Percentiles rank a stretch among this genome's conserved stretches.
phyloP scores from a whole-genome alignment of 2,888 invertebrate genomes.

The Protodeltote pygarga region DNA sequence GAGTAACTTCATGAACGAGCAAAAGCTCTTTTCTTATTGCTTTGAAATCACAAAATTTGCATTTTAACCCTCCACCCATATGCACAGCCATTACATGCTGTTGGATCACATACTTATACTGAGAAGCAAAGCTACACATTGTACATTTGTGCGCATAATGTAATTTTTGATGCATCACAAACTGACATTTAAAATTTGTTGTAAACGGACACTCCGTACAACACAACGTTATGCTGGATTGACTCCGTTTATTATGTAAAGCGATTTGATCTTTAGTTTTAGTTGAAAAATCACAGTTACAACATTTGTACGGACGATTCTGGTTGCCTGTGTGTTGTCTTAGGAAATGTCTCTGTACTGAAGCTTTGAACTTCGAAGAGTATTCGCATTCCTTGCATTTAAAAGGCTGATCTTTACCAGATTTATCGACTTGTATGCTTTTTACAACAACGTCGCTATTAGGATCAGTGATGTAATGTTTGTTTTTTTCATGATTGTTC shows the following conservation, averaged over 20 bases:
- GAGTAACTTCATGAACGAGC: constrained; percentile 64
- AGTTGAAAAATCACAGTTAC: constrained; percentile 72
- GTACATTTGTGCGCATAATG: constrained; percentile 68
- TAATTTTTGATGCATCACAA: constrained; percentile 64
- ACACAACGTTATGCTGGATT: constrained; percentile 41
- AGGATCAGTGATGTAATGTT: constrained; percentile 62
- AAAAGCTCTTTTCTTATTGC: constrained; percentile 63
- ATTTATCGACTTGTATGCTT: constrained; percentile 66
- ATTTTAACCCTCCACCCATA: constrained; percentile 65
- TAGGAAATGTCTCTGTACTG: constrained; percentile 73
- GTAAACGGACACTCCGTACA: constrained; percentile 62
- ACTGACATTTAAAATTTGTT: constrained; percentile 67
- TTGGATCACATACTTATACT: constrained; percentile 67
- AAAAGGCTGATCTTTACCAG: constrained; percentile 61
- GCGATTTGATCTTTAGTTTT: constrained; percentile 76
- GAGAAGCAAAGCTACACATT: constrained; percentile 62
- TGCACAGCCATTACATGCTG: constrained; percentile 64
- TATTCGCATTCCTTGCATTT: constrained; percentile 68
- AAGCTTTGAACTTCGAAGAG: constrained; percentile 69
- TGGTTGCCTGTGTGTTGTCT: constrained; percentile 66
- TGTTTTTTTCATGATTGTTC: constrained; percentile 37
- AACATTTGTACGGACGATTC: constrained; percentile 68
- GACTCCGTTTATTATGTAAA: constrained; percentile 71
- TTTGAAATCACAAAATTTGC: constrained; percentile 65
- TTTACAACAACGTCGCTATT: constrained; percentile 63